Conservation (phyloP, 2,888 invertebrate genomes). For the Aspidiotus destructor region DNA sequence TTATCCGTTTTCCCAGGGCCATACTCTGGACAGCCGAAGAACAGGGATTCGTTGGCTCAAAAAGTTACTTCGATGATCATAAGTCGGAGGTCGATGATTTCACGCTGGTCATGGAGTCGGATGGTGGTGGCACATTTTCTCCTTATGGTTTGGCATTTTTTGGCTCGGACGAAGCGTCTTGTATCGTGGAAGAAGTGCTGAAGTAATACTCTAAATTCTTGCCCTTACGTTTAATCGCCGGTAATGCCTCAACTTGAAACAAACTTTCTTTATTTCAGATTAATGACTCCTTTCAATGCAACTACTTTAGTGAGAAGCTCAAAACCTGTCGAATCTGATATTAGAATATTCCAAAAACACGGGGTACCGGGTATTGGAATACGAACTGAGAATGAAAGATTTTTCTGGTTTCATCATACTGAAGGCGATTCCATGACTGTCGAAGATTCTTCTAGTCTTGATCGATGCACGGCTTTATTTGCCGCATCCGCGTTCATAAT, state of each 20-base stretch:
- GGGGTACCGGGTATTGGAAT: constrained; percentile 64
- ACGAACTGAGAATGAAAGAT: constrained; percentile 56
- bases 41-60: constrained; percentile 57
- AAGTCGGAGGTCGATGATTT: constrained; percentile 52
- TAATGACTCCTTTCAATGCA: constrained; percentile 59
- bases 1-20: constrained; percentile 43
- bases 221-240: background rate
- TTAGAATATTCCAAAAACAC: constrained; percentile 50
- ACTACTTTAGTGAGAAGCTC: constrained; percentile 47
- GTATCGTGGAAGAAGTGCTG: constrained; percentile 55
- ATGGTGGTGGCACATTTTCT: constrained; percentile 62
- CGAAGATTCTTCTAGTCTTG: constrained; percentile 57
- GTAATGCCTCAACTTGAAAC: too few relatives aligned
- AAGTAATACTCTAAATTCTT: too few relatives aligned
- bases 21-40: constrained; percentile 78
- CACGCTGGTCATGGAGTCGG: constrained; percentile 72
- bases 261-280: constrained; percentile 40
- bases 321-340: constrained; percentile 58
- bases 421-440: constrained; percentile 71
- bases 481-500: constrained; percentile 66
- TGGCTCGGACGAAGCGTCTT: constrained; percentile 52
- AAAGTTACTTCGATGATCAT: constrained; percentile 54
- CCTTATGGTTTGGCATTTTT: constrained; percentile 58
- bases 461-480: constrained; percentile 67
- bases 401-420: constrained; percentile 69